A percentile compares a stretch with the other conserved stretches of the same genome.
phyloP scores from a whole-genome alignment of 2,797 vertebrate species.

The Sebastes trivittatus region DNA sequence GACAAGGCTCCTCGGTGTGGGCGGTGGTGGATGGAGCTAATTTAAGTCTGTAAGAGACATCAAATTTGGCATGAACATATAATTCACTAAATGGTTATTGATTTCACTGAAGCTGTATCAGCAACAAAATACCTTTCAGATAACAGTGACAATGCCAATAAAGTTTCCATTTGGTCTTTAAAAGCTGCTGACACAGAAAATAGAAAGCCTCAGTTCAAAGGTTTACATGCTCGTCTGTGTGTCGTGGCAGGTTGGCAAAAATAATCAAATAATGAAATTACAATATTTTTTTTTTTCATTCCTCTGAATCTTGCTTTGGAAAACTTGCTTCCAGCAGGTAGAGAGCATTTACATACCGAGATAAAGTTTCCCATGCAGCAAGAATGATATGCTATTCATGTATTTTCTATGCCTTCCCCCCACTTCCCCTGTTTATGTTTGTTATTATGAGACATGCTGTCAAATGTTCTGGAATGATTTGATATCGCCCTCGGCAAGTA shows the following conservation, averaged over 20 bases:
- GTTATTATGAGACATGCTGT: conserved; percentile 42
- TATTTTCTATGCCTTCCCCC: conserved; percentile 8
- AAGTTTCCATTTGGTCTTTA: conserved; percentile 33
- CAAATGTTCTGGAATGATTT: conserved; percentile 51
- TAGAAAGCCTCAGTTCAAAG: neutral
- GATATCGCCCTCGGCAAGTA: conserved; percentile 35
- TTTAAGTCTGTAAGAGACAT: conserved; percentile 54
- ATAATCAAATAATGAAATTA: neutral
- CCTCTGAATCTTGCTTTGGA: neutral
- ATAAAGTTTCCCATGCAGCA: conserved; percentile 25
- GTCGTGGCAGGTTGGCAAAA: neutral
- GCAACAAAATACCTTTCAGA: conserved; percentile 59
- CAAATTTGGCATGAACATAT: conserved; percentile 67
- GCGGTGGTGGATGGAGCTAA: conserved; percentile 25
- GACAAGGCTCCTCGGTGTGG: conserved; percentile 14
- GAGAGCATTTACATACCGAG: conserved; percentile 26
- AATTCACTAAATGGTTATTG: conserved; percentile 74
- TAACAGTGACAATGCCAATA: conserved; percentile 30
- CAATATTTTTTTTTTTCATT: neutral
- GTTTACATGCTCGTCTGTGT: neutral
- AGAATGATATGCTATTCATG: conserved; percentile 19
- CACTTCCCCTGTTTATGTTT: conserved; percentile 36
- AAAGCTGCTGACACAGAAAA: conserved; percentile 39
- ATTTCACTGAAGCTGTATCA: conserved; percentile 64
- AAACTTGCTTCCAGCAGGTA: conserved; percentile 25